Percentiles rank a stretch among this genome's conserved stretches.
These are phyloP conservation scores for Aspidiotus destructor DNA, from an alignment of 2,888 invertebrate genomes.

Conservation along the genomic window DNA sequence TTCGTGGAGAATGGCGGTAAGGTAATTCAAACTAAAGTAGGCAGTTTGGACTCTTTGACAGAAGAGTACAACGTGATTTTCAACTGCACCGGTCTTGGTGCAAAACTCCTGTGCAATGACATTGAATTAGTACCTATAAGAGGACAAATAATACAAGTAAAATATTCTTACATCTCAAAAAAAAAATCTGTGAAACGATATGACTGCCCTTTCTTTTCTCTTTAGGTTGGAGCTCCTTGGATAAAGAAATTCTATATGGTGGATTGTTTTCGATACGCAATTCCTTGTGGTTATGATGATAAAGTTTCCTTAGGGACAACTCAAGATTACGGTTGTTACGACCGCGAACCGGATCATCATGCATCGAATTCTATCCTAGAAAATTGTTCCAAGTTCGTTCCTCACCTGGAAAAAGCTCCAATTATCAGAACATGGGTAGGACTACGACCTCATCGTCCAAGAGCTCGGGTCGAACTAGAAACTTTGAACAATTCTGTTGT, in stretches of 20 bases:
- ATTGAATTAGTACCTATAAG: constrained; percentile 64
- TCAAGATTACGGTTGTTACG: constrained; percentile 70
- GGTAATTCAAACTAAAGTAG: constrained; percentile 50
- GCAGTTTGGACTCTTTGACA: constrained; percentile 52
- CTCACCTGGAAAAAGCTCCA: constrained; percentile 48
- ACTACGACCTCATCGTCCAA: constrained; percentile 67
- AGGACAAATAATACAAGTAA: constrained; percentile 70
- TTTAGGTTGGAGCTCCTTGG: constrained; percentile 72
- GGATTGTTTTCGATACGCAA: constrained; percentile 67
- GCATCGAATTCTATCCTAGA: constrained; percentile 68
- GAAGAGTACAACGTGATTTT: constrained; percentile 60
- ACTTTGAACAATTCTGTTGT: constrained; percentile 36
- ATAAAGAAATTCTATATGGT: constrained; percentile 78
- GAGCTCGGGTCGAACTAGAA: constrained; percentile 63
- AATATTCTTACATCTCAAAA: neutral
- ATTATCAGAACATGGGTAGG: constrained; percentile 55
- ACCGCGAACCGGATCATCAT: constrained; percentile 54
- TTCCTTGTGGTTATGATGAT: constrained; percentile 56
- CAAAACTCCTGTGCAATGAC: constrained; percentile 66
- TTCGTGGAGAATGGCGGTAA: constrained; percentile 55
- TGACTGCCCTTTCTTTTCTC: neutral
- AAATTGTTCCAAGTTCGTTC: constrained; percentile 63
- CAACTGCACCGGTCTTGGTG: constrained; percentile 80
- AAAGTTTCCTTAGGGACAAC: constrained; percentile 74
- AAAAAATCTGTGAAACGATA: neutral